phyloP scores from a whole-genome alignment of 2,113 vertebrate species.

The Neogobius melanostomus region DNA sequence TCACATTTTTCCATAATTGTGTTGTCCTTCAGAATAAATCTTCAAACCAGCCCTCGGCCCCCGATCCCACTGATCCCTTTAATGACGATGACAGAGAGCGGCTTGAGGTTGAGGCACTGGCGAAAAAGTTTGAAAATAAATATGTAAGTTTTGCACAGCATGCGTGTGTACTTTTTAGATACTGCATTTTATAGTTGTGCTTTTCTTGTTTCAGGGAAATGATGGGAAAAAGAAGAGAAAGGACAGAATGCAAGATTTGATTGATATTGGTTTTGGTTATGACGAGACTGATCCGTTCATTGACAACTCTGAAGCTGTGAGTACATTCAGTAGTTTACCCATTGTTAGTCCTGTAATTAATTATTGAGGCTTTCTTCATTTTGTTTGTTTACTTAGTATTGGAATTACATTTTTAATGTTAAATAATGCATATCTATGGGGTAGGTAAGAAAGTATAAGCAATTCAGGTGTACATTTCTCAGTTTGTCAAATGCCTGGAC shows the following conservation, averaged over 20 bases:
- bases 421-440: too few relatives aligned
- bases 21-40: slow-evolving; percentile 40
- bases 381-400: too few relatives aligned
- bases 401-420: too few relatives aligned
- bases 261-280: slow-evolving; percentile 97
- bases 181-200: not conserved
- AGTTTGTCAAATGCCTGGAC: too few relatives aligned
- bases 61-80: slow-evolving; percentile 80
- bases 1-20: not conserved
- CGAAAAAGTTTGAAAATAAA: slow-evolving; percentile 97
- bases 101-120: slow-evolving; percentile 87
- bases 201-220: slow-evolving; percentile 70
- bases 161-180: not conserved
- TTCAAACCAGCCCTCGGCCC: slow-evolving; percentile 21
- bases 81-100: slow-evolving; percentile 84
- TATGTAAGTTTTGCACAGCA: slow-evolving; percentile 83
- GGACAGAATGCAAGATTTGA: slow-evolving; percentile 95
- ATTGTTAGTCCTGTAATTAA: not conserved
- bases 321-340: slow-evolving; percentile 59
- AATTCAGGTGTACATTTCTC: too few relatives aligned
- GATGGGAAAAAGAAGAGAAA: slow-evolving; percentile 87
- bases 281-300: slow-evolving; percentile 98
- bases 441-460: too few relatives aligned
- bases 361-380: too few relatives aligned
- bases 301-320: slow-evolving; percentile 98